Evolutionary conservation across 2,797 vertebrate species (phyloP).

Genomic region (Enteromius trimaculatus): DNA sequence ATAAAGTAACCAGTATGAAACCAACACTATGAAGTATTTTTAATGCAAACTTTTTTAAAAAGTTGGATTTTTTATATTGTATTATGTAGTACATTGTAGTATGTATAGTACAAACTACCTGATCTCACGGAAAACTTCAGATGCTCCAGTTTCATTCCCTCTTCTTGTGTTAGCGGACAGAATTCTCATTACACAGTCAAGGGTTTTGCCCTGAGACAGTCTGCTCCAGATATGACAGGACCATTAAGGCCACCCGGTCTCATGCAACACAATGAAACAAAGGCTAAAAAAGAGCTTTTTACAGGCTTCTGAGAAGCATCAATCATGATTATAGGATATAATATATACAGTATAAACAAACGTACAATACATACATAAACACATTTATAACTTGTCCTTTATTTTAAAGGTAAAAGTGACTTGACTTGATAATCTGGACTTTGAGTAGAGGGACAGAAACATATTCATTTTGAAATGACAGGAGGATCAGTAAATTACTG

Average conservation of each 20-base stretch:
- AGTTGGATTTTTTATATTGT: no score
- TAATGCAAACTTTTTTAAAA: no score
- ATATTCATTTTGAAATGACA: background rate
- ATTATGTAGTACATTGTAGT: background rate
- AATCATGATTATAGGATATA: background rate
- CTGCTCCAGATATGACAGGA: slow-evolving; percentile 13
- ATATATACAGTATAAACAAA: background rate
- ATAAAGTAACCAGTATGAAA: no score
- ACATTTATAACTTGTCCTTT: background rate
- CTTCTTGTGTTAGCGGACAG: background rate
- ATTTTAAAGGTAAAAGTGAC: background rate
- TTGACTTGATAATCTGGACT: background rate
- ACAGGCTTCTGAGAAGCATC: slow-evolving; percentile 7
- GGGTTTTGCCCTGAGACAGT: background rate
- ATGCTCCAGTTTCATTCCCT: background rate
- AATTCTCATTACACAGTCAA: background rate
- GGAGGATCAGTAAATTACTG: background rate
- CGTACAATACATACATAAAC: background rate
- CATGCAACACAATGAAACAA: slow-evolving; percentile 14
- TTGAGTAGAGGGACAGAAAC: background rate
- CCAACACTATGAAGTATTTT: no score
- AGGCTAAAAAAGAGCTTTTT: background rate
- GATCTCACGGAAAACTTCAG: background rate
- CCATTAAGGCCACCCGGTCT: background rate
- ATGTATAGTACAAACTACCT: background rate